Base-by-base conservation (phyloP, 2,797 vertebrate genomes). In the Buceros bicornis region DNA sequence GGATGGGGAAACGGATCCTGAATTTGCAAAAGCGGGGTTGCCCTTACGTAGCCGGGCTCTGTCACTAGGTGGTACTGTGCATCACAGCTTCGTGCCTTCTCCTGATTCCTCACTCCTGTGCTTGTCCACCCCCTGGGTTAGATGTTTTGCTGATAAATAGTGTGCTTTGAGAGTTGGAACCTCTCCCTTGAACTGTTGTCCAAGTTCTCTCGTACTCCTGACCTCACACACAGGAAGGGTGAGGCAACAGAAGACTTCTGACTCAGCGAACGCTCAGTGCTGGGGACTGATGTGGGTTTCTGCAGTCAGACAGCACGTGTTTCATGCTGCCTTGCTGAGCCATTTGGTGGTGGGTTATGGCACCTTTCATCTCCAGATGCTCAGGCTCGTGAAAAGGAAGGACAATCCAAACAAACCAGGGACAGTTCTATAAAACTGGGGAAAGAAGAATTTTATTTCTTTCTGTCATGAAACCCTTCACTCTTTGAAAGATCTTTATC, bases 31-130 rank as follows among this genome's bases (percentile, higher is more conserved):
- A 0, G 1, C 0, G 0, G 33, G n/a, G 19, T 21, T 94, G 86
- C 73, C 85, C 89, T 71, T 53, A 18, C 16, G 87, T 56, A 95
- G 79, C 92, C 18, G 5, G 54, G 82, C 80, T 95, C 84, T 84
- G 94, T 93, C 94, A 95, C 96, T 97, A 97, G 96, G 87, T 96
- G 95, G 96, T 97, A 95, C 90, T 95, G 93, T 96, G 89, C 76
- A 89, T 96, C 92, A 51, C 79, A 73, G 89, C 96, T 97, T 95
- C 0, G 0, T 67, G 87, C 53, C 82, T 87, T 45, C 43, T 20
- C 56, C 66, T 24, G 31, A 43, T 66, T 72, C 61, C 51, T 84
- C 13, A 3, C 45, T 81, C 33, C 33, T 51, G 37, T 40, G n/a
- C n/a, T 90, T 48, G 22, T 29, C 67, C 42, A 28, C 64, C n/a